These are phyloP conservation scores for Prietella phreatophila DNA, from an alignment of 2,113 vertebrate species.

Conservation along the genomic window DNA sequence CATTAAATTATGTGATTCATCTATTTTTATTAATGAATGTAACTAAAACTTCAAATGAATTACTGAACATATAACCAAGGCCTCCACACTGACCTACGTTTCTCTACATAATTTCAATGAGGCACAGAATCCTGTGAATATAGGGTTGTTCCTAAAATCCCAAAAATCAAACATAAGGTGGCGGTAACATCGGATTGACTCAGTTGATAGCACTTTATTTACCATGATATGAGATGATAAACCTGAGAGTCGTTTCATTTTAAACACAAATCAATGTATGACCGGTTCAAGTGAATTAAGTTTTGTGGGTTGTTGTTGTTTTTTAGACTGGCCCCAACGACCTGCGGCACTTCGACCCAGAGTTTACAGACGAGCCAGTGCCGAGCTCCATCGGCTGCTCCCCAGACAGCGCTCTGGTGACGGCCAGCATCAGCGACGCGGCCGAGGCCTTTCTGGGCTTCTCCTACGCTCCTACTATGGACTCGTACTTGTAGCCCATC, in stretches of 20 bases:
- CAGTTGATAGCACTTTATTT: background rate
- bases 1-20: background rate
- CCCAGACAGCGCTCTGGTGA: constrained; percentile 88
- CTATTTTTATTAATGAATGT: background rate
- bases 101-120: background rate
- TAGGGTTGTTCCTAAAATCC: background rate
- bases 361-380: constrained; percentile 97
- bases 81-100: background rate
- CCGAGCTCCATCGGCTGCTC: constrained; percentile 93
- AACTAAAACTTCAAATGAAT: background rate
- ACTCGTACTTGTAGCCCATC: constrained; percentile 87
- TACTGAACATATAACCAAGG: background rate
- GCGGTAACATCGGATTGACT: background rate
- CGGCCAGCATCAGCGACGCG: constrained; percentile 90
- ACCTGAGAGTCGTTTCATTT: background rate
- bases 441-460: constrained; percentile 94
- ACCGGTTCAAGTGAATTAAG: background rate
- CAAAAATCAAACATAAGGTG: background rate
- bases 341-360: constrained; percentile 94
- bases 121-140: background rate
- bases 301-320: background rate
- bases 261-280: background rate
- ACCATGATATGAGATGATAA: background rate
- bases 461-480: constrained; percentile 93
- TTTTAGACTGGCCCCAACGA: constrained; percentile 90